Evolutionary conservation across 2,113 vertebrate species (phyloP), one percentile per base, ranked within the genome.

Genomic region (Melozone crissalis): DNA sequence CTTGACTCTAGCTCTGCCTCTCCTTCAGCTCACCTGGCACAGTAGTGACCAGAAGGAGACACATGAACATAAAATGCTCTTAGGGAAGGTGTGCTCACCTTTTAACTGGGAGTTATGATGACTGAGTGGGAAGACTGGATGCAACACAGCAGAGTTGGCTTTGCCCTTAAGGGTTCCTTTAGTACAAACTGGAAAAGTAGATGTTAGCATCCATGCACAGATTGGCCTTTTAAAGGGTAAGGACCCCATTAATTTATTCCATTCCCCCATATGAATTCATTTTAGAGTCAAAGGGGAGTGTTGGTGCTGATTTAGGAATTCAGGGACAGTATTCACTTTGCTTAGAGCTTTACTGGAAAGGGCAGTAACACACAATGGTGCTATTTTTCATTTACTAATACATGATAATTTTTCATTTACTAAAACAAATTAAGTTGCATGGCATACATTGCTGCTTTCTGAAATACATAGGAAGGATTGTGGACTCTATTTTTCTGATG

Each of bases 311-410:
- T 35, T 85, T 52, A 84, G 41, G 26, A 69, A 66, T 83, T 65
- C 19, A 27, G 37, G 15, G 22, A n/a, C 4, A 15, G 8, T 59
- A 41, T 59, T 87, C 0, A 3, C 28, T 66, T 89, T 0, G 0
- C 47, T 51, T 71, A 31, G 30, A 61, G 35, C 35, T 84, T 44
- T 66, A 54, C 49, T 44, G 54, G 28, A 61, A 90, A 68, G 41
- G 13, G 11, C 19, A 73, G 6, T 76, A 72, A 10, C 14, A 22
- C 16, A 24, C 35, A 35, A 1, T 33, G 21, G 13, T 58, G 51
- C 79, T 55, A 19, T 19, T 87, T 87, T 89, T 57, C 9, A 24
- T 69, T 76, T 66, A 20, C 14, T 76, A 35, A 51, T 72, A 37
- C 28, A 51, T 37, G 7, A 27, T 18, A 37, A 15, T 43, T 85